phyloP scores from a whole-genome alignment of 2,888 invertebrate species.

The Amaurobius ferox region DNA sequence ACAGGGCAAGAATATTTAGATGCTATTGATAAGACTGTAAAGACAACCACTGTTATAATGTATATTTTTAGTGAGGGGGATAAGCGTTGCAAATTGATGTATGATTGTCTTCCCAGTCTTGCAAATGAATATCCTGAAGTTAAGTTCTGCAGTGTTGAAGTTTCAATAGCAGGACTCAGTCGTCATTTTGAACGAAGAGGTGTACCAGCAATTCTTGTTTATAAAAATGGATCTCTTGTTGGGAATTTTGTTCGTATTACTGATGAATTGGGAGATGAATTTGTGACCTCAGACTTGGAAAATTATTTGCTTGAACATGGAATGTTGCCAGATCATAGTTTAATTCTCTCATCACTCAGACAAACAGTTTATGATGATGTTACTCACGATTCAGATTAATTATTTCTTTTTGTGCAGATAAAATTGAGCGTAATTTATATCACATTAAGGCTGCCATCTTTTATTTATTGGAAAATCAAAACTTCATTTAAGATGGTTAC shows the following conservation, averaged over 20 bases:
- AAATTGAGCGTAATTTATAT: too few species aligned
- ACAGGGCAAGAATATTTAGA: conserved; percentile 88
- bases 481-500: too few species aligned
- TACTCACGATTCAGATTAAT: conserved; percentile 26
- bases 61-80: conserved; percentile 88
- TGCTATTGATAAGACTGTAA: conserved; percentile 91
- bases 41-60: conserved; percentile 88
- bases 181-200: conserved; percentile 87
- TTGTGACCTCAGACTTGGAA: conserved; percentile 93
- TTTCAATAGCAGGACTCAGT: conserved; percentile 90
- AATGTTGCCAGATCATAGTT: conserved; percentile 57
- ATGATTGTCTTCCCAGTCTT: conserved; percentile 87
- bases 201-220: conserved; percentile 93
- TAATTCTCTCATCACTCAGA: conserved; percentile 33
- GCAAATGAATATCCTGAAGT: conserved; percentile 87
- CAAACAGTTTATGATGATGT: neutral
- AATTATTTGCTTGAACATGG: conserved; percentile 87
- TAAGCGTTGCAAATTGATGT: conserved; percentile 82
- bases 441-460: too few species aligned
- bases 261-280: conserved; percentile 92
- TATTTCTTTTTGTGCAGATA: too few species aligned
- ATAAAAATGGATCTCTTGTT: conserved; percentile 91
- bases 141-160: conserved; percentile 92
- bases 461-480: too few species aligned
- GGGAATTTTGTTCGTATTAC: conserved; percentile 94